Evolutionary conservation across 2,113 vertebrate species (phyloP).

Genomic region (Saiga tatarica): DNA sequence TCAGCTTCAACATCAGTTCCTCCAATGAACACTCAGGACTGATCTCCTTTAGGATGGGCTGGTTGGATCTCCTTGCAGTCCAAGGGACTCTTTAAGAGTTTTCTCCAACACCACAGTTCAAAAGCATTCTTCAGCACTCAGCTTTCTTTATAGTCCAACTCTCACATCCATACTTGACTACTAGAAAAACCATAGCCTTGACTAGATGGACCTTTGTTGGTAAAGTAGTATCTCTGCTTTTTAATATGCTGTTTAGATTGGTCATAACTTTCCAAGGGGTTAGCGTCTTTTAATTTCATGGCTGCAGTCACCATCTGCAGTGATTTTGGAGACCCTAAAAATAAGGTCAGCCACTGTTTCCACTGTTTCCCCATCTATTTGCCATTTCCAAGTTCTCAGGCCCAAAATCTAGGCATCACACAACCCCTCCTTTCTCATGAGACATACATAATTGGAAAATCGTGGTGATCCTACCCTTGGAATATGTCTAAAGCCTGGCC

Average conservation of each 20-base stretch:
- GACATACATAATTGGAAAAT: neutral
- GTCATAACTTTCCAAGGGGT: neutral
- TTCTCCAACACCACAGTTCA: neutral
- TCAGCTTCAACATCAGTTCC: neutral
- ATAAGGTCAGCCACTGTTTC: neutral
- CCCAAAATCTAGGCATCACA: neutral
- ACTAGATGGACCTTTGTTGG: neutral
- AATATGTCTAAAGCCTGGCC: neutral
- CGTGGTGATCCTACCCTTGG: accelerated
- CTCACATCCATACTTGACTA: neutral
- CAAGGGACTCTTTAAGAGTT: neutral
- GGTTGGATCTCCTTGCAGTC: neutral
- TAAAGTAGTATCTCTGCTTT: neutral
- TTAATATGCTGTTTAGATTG: neutral
- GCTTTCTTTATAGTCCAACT: neutral
- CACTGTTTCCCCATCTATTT: neutral
- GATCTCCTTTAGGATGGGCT: neutral
- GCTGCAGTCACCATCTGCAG: neutral
- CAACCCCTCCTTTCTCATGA: neutral
- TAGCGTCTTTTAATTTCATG: neutral
- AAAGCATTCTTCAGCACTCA: accelerated
- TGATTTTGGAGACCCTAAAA: neutral
- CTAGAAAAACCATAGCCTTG: neutral
- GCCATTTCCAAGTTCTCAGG: neutral
- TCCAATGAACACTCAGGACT: neutral